Percentiles rank a stretch among this genome's conserved stretches.
Evolutionary conservation across 2,113 vertebrate species (phyloP).

Genomic region (Chamaea fasciata): DNA sequence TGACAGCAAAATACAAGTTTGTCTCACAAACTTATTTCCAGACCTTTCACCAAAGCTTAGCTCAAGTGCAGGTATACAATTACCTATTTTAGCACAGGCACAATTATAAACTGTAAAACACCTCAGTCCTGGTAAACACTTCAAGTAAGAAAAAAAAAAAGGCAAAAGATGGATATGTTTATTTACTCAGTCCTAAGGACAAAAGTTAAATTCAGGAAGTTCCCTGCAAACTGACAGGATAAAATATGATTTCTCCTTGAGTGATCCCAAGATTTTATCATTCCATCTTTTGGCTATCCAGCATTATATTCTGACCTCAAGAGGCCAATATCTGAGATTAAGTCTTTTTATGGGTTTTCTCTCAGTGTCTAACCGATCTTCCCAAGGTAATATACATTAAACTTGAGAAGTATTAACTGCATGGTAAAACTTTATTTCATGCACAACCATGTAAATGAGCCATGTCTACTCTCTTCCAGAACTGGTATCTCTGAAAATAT

Average conservation of each 20-base stretch:
- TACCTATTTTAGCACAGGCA: neutral
- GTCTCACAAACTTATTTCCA: neutral
- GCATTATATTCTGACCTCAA: neutral
- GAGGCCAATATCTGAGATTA: neutral
- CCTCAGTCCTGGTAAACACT: neutral
- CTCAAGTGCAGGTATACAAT: neutral
- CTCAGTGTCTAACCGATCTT: neutral
- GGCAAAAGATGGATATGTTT: neutral
- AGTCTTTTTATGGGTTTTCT: neutral
- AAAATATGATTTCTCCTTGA: neutral
- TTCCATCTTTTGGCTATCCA: neutral
- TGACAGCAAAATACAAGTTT: neutral
- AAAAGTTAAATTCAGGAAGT: neutral
- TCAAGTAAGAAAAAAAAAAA: neutral
- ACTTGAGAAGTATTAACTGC: neutral
- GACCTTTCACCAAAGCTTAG: neutral
- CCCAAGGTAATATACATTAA: neutral
- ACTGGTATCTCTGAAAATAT: neutral
- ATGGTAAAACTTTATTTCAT: neutral
- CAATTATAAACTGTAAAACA: neutral
- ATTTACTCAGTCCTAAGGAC: neutral
- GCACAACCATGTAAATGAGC: neutral
- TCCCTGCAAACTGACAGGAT: neutral
- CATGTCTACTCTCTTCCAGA: neutral
- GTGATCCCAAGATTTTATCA: neutral